phyloP scores from a whole-genome alignment of 2,113 vertebrate species.

The Protobothrops mucrosquamatus region DNA sequence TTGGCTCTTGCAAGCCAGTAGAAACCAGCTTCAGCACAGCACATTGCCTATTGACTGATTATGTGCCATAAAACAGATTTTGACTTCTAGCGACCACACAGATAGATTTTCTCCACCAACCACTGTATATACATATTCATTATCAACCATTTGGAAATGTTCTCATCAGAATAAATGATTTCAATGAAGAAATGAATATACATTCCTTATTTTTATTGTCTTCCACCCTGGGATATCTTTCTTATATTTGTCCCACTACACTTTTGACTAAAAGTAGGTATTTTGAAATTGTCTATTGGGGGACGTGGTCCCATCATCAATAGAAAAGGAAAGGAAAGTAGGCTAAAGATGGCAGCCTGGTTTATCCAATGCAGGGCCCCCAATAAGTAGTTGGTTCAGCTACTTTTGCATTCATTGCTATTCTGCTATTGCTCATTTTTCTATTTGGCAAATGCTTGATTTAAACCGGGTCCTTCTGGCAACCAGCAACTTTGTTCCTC shows the following conservation, averaged over 20 bases:
- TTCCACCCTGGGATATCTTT: not conserved
- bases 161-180: not conserved
- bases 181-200: not conserved
- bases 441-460: not conserved
- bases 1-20: not conserved
- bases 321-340: not conserved
- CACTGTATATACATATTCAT: not conserved
- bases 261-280: not conserved
- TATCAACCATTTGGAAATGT: not conserved
- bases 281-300: not conserved
- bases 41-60: not conserved
- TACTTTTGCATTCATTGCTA: not conserved
- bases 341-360: not conserved
- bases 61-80: not conserved
- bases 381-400: not conserved
- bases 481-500: not conserved
- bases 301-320: not conserved
- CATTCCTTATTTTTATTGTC: not conserved
- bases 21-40: not conserved
- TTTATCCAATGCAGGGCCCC: not conserved
- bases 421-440: not conserved
- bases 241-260: not conserved
- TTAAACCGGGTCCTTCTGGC: not conserved
- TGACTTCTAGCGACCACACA: not conserved
- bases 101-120: not conserved